A percentile compares a stretch with the other conserved stretches of the same genome.
Evolutionary conservation across 2,797 vertebrate genomes (phyloP).

Genomic region (Scleropages formosus): DNA sequence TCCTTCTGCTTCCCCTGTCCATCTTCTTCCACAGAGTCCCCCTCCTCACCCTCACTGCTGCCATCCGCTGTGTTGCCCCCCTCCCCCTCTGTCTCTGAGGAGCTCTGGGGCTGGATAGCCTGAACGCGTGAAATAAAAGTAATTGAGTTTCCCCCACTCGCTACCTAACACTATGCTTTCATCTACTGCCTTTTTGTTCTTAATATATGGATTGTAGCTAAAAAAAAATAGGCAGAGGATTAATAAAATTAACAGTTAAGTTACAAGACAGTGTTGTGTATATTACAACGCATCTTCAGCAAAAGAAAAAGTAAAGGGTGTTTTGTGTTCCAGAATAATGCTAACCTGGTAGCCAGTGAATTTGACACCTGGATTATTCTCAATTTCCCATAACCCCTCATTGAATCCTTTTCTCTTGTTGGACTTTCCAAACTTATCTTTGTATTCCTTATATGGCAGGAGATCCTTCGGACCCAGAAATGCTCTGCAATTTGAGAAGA

Average conservation of each 20-base stretch:
- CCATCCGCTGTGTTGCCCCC: conserved; percentile 85
- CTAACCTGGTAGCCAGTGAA: conserved; percentile 93
- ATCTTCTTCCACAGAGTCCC: conserved; percentile 81
- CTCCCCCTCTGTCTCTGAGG: conserved; percentile 88
- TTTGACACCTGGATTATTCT: conserved; percentile 97
- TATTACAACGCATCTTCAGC: too few relatives aligned
- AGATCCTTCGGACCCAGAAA: conserved; percentile 95
- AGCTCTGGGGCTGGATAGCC: conserved; percentile 90
- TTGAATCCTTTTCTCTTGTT: conserved; percentile 99
- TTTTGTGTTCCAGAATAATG: conserved; percentile 9
- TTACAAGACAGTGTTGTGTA: too few relatives aligned
- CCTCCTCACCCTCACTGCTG: conserved; percentile 61
- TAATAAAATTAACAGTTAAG: too few relatives aligned
- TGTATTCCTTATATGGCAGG: conserved; percentile 95
- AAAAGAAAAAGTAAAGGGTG: neutral
- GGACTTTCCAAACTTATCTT: conserved; percentile 97
- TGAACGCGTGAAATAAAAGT: conserved; percentile 44
- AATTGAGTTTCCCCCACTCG: neutral
- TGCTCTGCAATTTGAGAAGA: conserved; percentile 67
- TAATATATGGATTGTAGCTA: too few relatives aligned
- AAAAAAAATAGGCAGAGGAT: too few relatives aligned
- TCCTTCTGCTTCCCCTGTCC: conserved; percentile 40
- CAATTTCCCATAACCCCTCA: conserved; percentile 97
- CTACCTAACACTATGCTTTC: too few relatives aligned
- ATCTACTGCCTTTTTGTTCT: too few relatives aligned